Base-by-base conservation (phyloP, 2,113 vertebrate genomes). In the Brachionichthys hirsutus region DNA sequence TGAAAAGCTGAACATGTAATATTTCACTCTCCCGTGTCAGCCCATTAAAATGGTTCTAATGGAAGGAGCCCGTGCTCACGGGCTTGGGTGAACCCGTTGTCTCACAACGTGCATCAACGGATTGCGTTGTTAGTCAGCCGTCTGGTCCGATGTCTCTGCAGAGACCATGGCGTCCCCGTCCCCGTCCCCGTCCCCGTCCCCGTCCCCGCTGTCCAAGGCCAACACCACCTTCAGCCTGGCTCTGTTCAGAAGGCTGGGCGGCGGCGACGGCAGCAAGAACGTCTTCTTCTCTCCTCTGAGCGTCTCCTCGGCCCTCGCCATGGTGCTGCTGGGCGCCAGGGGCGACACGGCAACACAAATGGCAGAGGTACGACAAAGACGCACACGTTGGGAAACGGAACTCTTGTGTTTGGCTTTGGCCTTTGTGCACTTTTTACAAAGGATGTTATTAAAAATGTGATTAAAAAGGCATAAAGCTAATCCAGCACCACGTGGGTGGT, bases 261-360 rank as follows among this genome's bases (percentile, higher is more conserved):
- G 76, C 40, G 50, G 53, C 0, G 83, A 86, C n/a, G 67, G 70
- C 19, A 64, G 44, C 0, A 85, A 72, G 10, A 97, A 97, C n/a
- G 44, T 94, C 51, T 89, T 97, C 76, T 94, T 81, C 49, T 95
- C 94, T 3, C 92, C 94, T 0, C 53, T 97, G 68, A 94, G 92
- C 78, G 83, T 98, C 80, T 90, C 94, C 19, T 76, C 90, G 24
- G 90, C 94, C 11, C 72, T 98, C 78, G 78, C 92, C 17, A 90
- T 96, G 91, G 84, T 96, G 55, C 89, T 90, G 30, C 34, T 95
- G 67, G 95, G 94, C 6, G 85, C 94, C 16, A 82, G 77, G 50
- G 94, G 91, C 7, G 88, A 92, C 53, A 94, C 93, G 1, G 89
- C 90, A 13, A 24, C 80, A 20, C 92, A 98, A 73, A 94, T 98